Evolutionary conservation across 2,888 invertebrate genomes (phyloP), one percentile per base, ranked within the genome.

Genomic region (Hypolimnas misippus): DNA sequence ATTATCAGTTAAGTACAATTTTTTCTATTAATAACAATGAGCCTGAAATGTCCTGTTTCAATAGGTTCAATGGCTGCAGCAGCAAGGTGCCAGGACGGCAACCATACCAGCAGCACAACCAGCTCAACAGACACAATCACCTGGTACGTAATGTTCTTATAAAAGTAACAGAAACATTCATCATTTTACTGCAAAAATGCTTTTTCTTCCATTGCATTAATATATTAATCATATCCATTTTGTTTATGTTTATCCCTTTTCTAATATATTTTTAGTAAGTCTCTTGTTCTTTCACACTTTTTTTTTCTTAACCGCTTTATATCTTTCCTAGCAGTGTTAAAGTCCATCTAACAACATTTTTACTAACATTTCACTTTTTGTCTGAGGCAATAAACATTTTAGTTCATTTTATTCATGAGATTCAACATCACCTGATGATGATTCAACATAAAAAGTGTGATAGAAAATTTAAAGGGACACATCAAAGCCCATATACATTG

Each of bases 41-140:
- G n/a, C n/a, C n/a, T n/a, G n/a, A n/a, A n/a, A n/a, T n/a, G n/a
- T n/a, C n/a, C n/a, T n/a, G n/a, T 33, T 33, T 10, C 7, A 33
- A 21, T 62, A 92, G 92, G 89, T 94, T 16, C 94, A 95, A 70
- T 95, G 95, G 95, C 80, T 95, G 31, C 95, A 95, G 63, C 95
- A 95, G 71, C 94, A 94, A 52, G 93, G 94, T 0, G 93, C 94
- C 0, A 89, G 94, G 7, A 92, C 94, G 59, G 82, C 93, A 31
- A 81, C 88, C 7, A 92, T 94, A 17, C 93, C 94, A 2, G 89
- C 94, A 1, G 79, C 86, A 8, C 70, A 86, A 68, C 86, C 87
- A 0, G 80, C 82, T 42, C 89, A 84, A 57, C 87, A 86, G 0
- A 89, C 89, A 0, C 91, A 88, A 62, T 91, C 91, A 0, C 91